A percentile compares a stretch with the other conserved stretches of the same genome.
These are phyloP conservation scores for Sporophila hypoxantha DNA, from an alignment of 2,113 vertebrate genomes.

Conservation along the genomic window DNA sequence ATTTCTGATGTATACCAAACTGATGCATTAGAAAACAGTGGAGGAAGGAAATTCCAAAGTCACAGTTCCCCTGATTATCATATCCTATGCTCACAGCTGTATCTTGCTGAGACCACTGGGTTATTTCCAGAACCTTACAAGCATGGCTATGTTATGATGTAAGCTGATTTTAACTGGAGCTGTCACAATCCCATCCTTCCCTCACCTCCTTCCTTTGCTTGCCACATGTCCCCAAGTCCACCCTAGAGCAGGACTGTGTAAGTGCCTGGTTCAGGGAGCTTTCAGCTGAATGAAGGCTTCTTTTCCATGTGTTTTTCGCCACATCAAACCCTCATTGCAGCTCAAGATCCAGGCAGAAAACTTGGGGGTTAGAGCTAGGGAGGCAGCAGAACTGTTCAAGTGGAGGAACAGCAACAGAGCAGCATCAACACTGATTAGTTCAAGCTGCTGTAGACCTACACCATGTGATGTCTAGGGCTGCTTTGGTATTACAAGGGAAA, in stretches of 20 bases:
- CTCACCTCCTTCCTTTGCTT: neutral
- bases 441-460: neutral
- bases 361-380: neutral
- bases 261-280: neutral
- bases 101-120: neutral
- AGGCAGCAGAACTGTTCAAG: neutral
- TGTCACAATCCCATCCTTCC: neutral
- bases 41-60: constrained; percentile 10
- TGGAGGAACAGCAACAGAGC: neutral
- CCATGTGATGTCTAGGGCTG: neutral
- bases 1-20: neutral
- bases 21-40: neutral
- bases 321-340: fast-evolving
- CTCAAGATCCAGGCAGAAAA: neutral
- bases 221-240: neutral
- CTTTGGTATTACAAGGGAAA: neutral
- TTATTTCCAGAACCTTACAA: neutral
- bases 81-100: neutral
- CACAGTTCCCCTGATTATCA: neutral
- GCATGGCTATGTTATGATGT: neutral
- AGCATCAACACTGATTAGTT: fast-evolving
- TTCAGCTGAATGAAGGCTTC: neutral
- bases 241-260: neutral
- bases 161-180: neutral
- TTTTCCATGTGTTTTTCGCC: neutral